phyloP scores from a whole-genome alignment of 2,888 invertebrate genomes.

The Clostera curtula region DNA sequence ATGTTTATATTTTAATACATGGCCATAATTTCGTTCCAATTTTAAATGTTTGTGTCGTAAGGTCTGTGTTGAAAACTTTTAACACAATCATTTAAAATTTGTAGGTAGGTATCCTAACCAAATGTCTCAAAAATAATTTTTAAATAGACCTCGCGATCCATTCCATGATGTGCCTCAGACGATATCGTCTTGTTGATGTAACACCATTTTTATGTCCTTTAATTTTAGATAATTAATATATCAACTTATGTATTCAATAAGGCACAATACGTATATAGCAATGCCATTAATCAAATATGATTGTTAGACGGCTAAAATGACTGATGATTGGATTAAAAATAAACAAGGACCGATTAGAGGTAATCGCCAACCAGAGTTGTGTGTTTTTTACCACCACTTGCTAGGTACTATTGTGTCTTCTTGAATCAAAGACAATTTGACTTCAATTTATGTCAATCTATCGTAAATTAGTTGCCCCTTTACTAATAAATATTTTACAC shows the following conservation, averaged over 20 bases:
- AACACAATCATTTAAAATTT: no score
- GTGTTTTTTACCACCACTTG: no score
- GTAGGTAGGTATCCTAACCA: background rate
- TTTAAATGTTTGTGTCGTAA: no score
- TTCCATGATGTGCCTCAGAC: constrained; percentile 12
- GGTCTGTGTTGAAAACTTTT: no score
- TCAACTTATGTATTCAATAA: constrained; percentile 21
- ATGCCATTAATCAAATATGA: constrained; percentile 2
- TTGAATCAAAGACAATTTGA: constrained; percentile 24
- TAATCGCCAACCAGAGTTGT: no score
- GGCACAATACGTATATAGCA: constrained; percentile 18
- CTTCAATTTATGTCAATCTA: constrained; percentile 21
- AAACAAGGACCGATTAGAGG: no score
- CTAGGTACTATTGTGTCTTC: constrained; percentile 16
- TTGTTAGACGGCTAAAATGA: no score
- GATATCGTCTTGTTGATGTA: constrained; percentile 8
- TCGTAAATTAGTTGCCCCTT: no score
- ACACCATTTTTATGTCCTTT: constrained; percentile 4
- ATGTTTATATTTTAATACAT: no score
- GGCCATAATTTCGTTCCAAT: no score
- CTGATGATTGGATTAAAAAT: no score
- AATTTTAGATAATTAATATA: constrained; percentile 9
- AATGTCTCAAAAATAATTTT: background rate
- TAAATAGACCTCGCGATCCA: constrained; percentile 1
- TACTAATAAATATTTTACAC: no score